These are phyloP conservation scores for Corythoichthys intestinalis DNA, from an alignment of 2,113 vertebrate genomes.

Conservation along the genomic window DNA sequence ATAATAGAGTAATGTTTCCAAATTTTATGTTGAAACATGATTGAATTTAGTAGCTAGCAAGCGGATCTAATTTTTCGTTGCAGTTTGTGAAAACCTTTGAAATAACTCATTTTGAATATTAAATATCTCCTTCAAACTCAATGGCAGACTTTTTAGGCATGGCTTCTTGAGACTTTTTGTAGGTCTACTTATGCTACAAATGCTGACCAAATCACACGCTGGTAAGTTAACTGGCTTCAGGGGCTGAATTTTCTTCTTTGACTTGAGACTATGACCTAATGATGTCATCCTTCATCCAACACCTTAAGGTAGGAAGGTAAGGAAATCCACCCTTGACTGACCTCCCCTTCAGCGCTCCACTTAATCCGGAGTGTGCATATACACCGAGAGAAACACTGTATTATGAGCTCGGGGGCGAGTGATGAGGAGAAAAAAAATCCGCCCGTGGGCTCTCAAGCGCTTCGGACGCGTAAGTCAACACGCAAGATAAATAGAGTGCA, in stretches of 20 bases:
- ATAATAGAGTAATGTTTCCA: too few species aligned
- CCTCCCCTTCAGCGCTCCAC: conserved; percentile 2
- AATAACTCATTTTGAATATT: too few species aligned
- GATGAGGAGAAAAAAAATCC: conserved; percentile 32
- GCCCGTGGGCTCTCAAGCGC: conserved; percentile 38
- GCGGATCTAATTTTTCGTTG: too few species aligned
- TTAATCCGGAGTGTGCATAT: conserved; percentile 20
- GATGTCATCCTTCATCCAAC: neutral
- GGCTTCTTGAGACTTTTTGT: neutral
- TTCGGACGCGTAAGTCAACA: conserved; percentile 68
- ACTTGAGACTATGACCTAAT: neutral
- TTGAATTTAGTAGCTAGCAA: too few species aligned
- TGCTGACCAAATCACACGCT: neutral
- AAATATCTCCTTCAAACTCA: neutral
- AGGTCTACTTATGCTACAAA: neutral
- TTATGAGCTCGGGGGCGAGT: conserved; percentile 49
- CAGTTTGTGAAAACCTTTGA: too few species aligned
- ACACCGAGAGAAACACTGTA: conserved; percentile 34
- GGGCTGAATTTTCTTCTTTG: neutral
- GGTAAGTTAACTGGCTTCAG: neutral
- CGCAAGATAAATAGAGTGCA: conserved; percentile 65
- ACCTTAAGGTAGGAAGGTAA: conserved; percentile 6
- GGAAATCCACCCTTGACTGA: conserved; percentile 11
- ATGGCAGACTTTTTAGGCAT: neutral
- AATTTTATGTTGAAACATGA: too few species aligned